A percentile compares a stretch with the other conserved stretches of the same genome.
Evolutionary conservation across 1,140 invertebrate species (phyloP).

Genomic region (Neomicropteryx cornuta): DNA sequence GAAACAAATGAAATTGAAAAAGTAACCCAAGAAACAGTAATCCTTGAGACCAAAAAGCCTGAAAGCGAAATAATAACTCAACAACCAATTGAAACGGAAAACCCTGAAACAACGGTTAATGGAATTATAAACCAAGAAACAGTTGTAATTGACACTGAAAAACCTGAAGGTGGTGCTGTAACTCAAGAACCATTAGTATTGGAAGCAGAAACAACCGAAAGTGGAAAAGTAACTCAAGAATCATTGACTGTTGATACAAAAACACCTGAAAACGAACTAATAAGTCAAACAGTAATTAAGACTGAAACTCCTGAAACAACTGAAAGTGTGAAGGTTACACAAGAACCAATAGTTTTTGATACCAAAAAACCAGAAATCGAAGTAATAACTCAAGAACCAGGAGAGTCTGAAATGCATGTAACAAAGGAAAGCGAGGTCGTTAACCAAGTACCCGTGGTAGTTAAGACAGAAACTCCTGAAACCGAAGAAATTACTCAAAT

Average conservation of each 20-base stretch:
- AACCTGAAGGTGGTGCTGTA: slow-evolving; percentile 6
- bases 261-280: slow-evolving; percentile 13
- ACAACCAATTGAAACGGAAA: slow-evolving; percentile 5
- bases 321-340: slow-evolving; percentile 8
- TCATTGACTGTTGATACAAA: slow-evolving; percentile 8
- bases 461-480: no score
- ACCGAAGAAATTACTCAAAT: slow-evolving; percentile 11
- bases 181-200: slow-evolving; percentile 5
- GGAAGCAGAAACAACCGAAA: slow-evolving; percentile 1
- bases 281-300: slow-evolving; percentile 11
- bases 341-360: slow-evolving; percentile 15
- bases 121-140: slow-evolving; percentile 7
- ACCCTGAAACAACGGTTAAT: slow-evolving; percentile 5
- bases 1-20: slow-evolving; percentile 6
- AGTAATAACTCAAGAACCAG: slow-evolving; percentile 5
- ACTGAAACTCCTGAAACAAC: slow-evolving; percentile 7
- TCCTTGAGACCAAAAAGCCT: slow-evolving; percentile 10
- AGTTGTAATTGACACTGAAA: slow-evolving; percentile 3
- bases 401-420: slow-evolving; percentile 5
- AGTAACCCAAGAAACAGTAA: slow-evolving; percentile 8
- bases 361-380: slow-evolving; percentile 6
- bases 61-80: slow-evolving; percentile 5
- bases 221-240: slow-evolving; percentile 6
- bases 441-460: no score
- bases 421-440: slow-evolving; percentile 8